Evolutionary conservation across 37 sponge, comb jelly and placozoan genomes (phyloP), one percentile per base, ranked within the genome.

Genomic region (Beroe forskalii): DNA sequence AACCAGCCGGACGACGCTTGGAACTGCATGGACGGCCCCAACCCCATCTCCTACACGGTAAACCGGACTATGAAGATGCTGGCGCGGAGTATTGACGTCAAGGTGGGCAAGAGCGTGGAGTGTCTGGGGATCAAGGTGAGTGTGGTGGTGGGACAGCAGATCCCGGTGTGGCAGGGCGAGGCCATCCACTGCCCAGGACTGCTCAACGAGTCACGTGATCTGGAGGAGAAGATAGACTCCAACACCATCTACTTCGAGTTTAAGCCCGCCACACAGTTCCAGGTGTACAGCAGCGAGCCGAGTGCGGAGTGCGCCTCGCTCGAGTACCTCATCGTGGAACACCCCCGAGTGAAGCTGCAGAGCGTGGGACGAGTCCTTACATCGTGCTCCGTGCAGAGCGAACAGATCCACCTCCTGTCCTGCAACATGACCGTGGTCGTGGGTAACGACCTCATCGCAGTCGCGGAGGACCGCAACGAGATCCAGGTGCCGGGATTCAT

Each of bases 371-470:
- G 35, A 36, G 19, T 22, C 30, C 75, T 38, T 19, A 39, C 35
- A 20, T 35, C 28, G 40, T 33, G 75, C 30, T 30, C 39, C 8
- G 75, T 72, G 8, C 39, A 19, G 9, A 17, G 31, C 4, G 20
- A 24, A 23, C 66, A 30, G 14, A 4, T 63, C 4, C 28, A 63
- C 25, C n/a, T 63, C 4, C 9, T 72, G 35, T 35, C 40, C 9
- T 72, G 75, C 20, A 72, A 72, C 75, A 72, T 72, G 75, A 72
- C 75, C 22, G 75, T 72, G 4, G 20, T 30, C n/a, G 66, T 24
- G 25, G 28, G 28, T 63, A 6, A 63, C 3, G 9, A 6, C 24
- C 23, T 28, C 28, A 19, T 63, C 66, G 66, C 66, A 4, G 28
- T 63, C 3, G 66, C 66, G 25, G 66, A 28, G 25, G 66, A 30